A percentile compares a stretch with the other conserved stretches of the same genome.
phyloP scores from a whole-genome alignment of 2,888 invertebrate genomes.

The Temnothorax ravouxi region DNA sequence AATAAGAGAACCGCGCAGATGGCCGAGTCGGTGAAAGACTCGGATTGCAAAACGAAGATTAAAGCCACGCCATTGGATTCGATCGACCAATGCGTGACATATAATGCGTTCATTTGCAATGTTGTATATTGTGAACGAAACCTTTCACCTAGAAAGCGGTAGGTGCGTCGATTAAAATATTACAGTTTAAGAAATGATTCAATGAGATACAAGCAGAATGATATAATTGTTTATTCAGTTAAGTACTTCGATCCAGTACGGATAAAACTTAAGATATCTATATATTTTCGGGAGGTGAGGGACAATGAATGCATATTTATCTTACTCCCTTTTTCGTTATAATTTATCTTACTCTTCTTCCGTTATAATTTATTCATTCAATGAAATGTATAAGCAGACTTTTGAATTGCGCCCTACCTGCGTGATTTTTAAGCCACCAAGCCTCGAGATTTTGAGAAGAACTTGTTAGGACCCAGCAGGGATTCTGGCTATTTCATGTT shows the following conservation, averaged over 20 bases:
- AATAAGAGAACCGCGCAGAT: slow-evolving; percentile 58
- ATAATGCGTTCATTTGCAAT: slow-evolving; percentile 19
- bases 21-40: slow-evolving; percentile 45
- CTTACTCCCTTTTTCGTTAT: not conserved
- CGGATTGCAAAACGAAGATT: slow-evolving; percentile 46
- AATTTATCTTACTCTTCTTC: not conserved
- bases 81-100: slow-evolving; percentile 19
- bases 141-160: not conserved
- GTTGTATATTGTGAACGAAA: slow-evolving; percentile 4
- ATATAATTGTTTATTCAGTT: not conserved
- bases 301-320: not conserved
- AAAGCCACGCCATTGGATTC: slow-evolving; percentile 22
- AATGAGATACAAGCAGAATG: not conserved
- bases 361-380: slow-evolving; percentile 70
- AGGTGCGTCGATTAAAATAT: not conserved
- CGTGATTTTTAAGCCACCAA: slow-evolving; percentile 66
- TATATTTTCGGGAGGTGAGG: not conserved
- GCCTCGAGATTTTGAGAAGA: slow-evolving; percentile 74
- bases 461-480: slow-evolving; percentile 79
- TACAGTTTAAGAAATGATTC: not conserved
- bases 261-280: not conserved
- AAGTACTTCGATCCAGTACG: not conserved
- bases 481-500: slow-evolving; percentile 77
- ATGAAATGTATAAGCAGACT: slow-evolving; percentile 59
- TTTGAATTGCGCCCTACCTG: slow-evolving; percentile 72